Evolutionary conservation across 2,113 vertebrate species (phyloP).

Genomic region (Mormyrus lacerda): DNA sequence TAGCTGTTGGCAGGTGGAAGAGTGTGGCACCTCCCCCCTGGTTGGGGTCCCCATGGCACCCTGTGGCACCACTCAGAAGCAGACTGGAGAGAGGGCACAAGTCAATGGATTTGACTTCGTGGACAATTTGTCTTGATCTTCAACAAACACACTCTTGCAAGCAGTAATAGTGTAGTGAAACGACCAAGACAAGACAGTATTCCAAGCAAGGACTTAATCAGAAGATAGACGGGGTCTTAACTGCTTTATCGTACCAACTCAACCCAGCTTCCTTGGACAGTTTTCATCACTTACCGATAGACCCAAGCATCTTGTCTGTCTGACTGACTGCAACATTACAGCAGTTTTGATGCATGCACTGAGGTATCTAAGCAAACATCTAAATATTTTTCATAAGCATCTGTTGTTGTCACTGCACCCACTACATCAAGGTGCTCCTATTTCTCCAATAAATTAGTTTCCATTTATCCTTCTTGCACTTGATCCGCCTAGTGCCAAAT

Average conservation of each 20-base stretch:
- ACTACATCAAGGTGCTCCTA: not conserved
- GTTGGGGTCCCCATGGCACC: slow-evolving; percentile 51
- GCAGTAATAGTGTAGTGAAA: not conserved
- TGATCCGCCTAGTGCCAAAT: not conserved
- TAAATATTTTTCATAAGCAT: not conserved
- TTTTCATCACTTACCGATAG: not conserved
- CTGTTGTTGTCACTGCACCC: not conserved
- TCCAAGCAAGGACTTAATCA: not conserved
- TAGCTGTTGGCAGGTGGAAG: slow-evolving; percentile 36
- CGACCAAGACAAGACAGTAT: not conserved
- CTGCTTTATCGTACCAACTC: not conserved
- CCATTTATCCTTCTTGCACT: not conserved
- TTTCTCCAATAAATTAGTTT: not conserved
- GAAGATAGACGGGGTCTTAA: not conserved
- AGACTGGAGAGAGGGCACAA: slow-evolving; percentile 29
- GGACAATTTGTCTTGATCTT: not conserved
- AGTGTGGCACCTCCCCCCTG: not conserved
- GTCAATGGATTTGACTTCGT: not conserved
- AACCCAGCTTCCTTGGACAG: not conserved
- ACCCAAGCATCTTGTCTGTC: not conserved
- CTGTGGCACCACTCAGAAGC: slow-evolving; percentile 23
- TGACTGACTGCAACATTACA: not conserved
- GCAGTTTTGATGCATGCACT: not conserved
- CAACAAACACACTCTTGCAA: not conserved
- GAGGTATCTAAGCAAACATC: not conserved